Base-by-base conservation (phyloP, 2,797 vertebrate genomes). In the Picus viridis region DNA sequence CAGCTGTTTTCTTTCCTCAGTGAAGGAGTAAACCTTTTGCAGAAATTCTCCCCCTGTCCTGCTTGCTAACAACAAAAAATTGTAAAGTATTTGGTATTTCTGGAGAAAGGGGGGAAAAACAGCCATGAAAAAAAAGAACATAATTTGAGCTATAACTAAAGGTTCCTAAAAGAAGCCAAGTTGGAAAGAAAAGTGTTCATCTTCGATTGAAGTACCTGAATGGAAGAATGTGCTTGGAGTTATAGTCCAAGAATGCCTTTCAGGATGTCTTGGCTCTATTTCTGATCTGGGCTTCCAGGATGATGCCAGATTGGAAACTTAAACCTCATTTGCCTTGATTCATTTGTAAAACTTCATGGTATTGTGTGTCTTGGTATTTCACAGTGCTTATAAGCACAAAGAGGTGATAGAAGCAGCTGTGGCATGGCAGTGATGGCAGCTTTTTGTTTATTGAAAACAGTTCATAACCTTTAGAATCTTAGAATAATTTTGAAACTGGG, bases 101-200 rank as follows among this genome's bases (percentile, higher is more conserved):
- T 93, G 51, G 45, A 91, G 63, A 95, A 39, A 39, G 39, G 36
- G n/a, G n/a, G n/a, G 94, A 80, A 88, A 91, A 91, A 83, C 63
- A 92, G 27, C 45, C 29, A 7, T 54, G 89, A 67, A 94, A 94
- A 95, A 96, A 88, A 68, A 7, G 45, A 88, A 86, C 74, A 58
- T 89, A 92, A 95, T 94, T 86, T 83, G 57, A 84, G 51, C 80
- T 95, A 41, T 92, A 95, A 95, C 92, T 94, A 84, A 89, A 84
- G 77, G 58, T 71, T 70, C 95, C 78, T 58, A 78, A 64, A 91
- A 91, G 71, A 92, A 94, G 51, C 47, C 34, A 91, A 88, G 47
- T 67, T 91, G 65, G 51, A 76, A 86, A 82, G 47, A 80, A 88
- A 80, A 91, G 81, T 32, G 59, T 69, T 8, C 56, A 30, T 91